Conservation (phyloP, 2,888 invertebrate species). For the Hirtodrosophila confusa region DNA sequence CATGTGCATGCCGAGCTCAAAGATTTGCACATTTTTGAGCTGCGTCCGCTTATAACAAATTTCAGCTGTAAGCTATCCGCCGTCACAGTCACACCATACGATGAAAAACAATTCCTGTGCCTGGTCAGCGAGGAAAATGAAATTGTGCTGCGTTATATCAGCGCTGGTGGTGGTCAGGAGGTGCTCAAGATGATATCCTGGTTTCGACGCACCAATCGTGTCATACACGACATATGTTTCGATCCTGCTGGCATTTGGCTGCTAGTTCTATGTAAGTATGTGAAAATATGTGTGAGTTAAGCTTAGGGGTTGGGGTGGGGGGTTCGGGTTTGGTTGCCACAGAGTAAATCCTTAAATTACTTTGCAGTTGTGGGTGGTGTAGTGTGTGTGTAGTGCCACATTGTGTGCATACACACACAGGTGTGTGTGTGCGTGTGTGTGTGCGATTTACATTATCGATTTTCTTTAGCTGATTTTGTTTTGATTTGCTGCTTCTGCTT, state of each 20-base stretch:
- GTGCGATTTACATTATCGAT: conserved; percentile 66
- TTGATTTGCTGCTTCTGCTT: conserved; percentile 61
- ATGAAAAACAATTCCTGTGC: conserved; percentile 82
- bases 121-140: conserved; percentile 84
- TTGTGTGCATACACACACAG: conserved; percentile 8
- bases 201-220: conserved; percentile 82
- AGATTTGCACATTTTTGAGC: conserved; percentile 81
- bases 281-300: conserved; percentile 7
- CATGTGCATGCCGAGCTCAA: conserved; percentile 68
- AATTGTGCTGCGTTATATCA: conserved; percentile 82
- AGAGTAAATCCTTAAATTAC: conserved; percentile 59
- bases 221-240: conserved; percentile 90
- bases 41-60: conserved; percentile 83
- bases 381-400: conserved; percentile 1
- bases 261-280: conserved; percentile 83
- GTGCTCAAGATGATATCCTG: conserved; percentile 83
- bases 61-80: conserved; percentile 83
- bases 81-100: conserved; percentile 81
- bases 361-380: conserved; percentile 35
- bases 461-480: conserved; percentile 68
- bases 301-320: neutral
- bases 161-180: conserved; percentile 76
- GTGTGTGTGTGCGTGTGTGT: conserved; percentile 48
- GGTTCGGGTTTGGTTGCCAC: neutral
- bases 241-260: conserved; percentile 89